Conservation (phyloP, 2,797 vertebrate genomes). For the Xerus rutilus region DNA sequence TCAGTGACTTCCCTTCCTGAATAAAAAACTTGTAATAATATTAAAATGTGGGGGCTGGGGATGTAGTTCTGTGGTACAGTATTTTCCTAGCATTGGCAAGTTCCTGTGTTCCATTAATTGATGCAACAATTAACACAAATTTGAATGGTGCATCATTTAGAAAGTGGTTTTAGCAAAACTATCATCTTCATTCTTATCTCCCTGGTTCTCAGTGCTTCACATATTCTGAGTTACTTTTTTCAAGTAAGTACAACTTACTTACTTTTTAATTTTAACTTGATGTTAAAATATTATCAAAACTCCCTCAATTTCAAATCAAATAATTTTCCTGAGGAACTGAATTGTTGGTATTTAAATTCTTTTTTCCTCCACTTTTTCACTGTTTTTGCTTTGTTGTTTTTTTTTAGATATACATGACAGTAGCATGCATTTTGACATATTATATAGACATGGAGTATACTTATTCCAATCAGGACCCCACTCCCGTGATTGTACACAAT, state of each 20-base stretch:
- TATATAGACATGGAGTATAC: no score
- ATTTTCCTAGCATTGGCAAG: not conserved
- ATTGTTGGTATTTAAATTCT: not conserved
- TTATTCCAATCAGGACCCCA: no score
- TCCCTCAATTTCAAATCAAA: not conserved
- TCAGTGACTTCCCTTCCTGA: conserved; percentile 64
- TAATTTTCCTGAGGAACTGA: not conserved
- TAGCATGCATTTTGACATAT: no score
- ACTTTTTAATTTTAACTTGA: not conserved
- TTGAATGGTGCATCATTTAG: conserved; percentile 69
- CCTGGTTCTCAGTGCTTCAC: conserved; percentile 56
- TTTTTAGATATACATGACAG: no score
- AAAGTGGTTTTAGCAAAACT: conserved; percentile 41
- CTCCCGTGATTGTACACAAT: no score
- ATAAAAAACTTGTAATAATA: conserved; percentile 70
- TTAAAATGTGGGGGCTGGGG: not conserved
- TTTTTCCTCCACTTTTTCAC: no score
- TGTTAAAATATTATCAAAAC: not conserved
- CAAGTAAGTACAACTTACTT: not conserved
- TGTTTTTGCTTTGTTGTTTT: no score
- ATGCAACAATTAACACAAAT: conserved; percentile 74
- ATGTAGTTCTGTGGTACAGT: not conserved
- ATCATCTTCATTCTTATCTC: conserved; percentile 53
- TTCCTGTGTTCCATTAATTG: not conserved
- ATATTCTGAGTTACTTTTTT: conserved; percentile 46